Evolutionary conservation across 1,140 invertebrate species (phyloP).

Genomic region (Hermetia illucens): DNA sequence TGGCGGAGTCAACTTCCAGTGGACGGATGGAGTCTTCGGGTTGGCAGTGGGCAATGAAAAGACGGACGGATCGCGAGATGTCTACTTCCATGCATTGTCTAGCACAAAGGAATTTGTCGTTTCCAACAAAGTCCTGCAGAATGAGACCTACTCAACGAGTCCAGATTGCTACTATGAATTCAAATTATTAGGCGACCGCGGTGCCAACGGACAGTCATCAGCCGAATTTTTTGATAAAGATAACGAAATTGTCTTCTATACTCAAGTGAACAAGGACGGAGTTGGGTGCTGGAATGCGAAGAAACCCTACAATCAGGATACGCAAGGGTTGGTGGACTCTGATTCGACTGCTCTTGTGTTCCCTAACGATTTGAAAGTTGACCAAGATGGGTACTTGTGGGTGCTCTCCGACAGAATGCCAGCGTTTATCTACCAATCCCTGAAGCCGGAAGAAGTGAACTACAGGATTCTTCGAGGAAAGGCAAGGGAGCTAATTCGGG

Average conservation of each 20-base stretch:
- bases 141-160: slow-evolving; percentile 42
- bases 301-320: slow-evolving; percentile 44
- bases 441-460: slow-evolving; percentile 42
- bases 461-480: slow-evolving; percentile 44
- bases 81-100: slow-evolving; percentile 62
- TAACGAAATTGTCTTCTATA: slow-evolving; percentile 58
- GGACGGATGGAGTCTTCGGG: slow-evolving; percentile 61
- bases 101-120: slow-evolving; percentile 62
- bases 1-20: slow-evolving; percentile 57
- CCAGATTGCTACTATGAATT: slow-evolving; percentile 49
- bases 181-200: slow-evolving; percentile 52
- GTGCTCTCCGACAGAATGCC: slow-evolving; percentile 52
- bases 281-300: slow-evolving; percentile 59
- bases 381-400: slow-evolving; percentile 43
- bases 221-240: slow-evolving; percentile 55
- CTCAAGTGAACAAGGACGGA: slow-evolving; percentile 43
- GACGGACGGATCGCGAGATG: slow-evolving; percentile 41
- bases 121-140: slow-evolving; percentile 50
- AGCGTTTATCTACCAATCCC: slow-evolving; percentile 39
- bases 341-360: slow-evolving; percentile 50
- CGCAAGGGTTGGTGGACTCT: slow-evolving; percentile 45
- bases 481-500: slow-evolving; percentile 39
- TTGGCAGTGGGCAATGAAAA: slow-evolving; percentile 45
- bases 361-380: slow-evolving; percentile 50
- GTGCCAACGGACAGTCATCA: slow-evolving; percentile 53